Evolutionary conservation across 1,140 invertebrate species (phyloP).

Genomic region (Mesaphorura yosii): DNA sequence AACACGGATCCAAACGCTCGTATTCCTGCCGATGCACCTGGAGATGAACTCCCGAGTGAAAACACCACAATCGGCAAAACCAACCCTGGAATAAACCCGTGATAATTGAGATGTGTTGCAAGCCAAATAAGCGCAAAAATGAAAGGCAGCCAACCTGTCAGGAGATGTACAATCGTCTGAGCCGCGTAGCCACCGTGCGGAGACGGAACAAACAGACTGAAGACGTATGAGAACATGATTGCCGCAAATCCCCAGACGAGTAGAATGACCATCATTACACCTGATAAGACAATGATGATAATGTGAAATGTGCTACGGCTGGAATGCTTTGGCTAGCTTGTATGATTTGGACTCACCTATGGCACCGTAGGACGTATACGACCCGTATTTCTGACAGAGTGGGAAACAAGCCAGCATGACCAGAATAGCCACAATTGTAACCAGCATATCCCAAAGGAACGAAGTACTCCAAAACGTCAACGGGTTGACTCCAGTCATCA

Average conservation of each 20-base stretch:
- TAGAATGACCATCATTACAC: constrained; percentile 17
- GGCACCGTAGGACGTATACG: constrained; percentile 15
- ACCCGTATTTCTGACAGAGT: constrained; percentile 13
- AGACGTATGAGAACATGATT: constrained; percentile 24
- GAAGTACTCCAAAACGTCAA: constrained; percentile 57
- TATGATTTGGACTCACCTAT: constrained; percentile 5
- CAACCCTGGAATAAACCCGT: constrained; percentile 11
- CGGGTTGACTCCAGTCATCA: constrained; percentile 62
- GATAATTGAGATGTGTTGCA: background rate
- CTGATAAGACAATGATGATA: constrained; percentile 2
- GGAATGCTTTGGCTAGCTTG: background rate
- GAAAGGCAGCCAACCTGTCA: background rate
- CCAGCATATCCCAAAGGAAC: constrained; percentile 57
- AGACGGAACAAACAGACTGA: constrained; percentile 14
- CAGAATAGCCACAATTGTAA: constrained; percentile 47
- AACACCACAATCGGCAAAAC: constrained; percentile 15
- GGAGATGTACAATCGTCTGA: constrained; percentile 14
- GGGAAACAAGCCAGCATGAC: constrained; percentile 23
- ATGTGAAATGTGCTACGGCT: background rate
- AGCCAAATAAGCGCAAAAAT: background rate
- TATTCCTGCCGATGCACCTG: too few relatives aligned
- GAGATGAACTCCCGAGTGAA: constrained; percentile 12
- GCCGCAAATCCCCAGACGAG: constrained; percentile 21
- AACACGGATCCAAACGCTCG: too few relatives aligned
- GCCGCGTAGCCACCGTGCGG: constrained; percentile 22